phyloP scores from a whole-genome alignment of 2,113 vertebrate genomes.

The Oceanites oceanicus region DNA sequence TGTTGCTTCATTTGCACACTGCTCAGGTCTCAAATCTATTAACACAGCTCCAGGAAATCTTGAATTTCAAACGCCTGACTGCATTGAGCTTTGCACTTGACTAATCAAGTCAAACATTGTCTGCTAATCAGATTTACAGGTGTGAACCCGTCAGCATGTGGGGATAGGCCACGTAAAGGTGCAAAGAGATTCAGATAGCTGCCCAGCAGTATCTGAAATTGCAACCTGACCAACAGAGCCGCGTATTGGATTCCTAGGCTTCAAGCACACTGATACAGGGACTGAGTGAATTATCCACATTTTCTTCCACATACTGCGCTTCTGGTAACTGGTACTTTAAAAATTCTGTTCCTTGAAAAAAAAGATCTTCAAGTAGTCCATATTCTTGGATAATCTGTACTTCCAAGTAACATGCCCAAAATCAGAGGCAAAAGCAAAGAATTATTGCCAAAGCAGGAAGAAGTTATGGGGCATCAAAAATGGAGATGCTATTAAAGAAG shows the following conservation, averaged over 20 bases:
- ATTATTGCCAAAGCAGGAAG: not conserved
- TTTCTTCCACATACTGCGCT: not conserved
- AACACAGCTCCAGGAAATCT: slow-evolving; percentile 48
- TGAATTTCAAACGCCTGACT: slow-evolving; percentile 21
- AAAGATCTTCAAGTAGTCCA: not conserved
- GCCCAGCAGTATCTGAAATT: slow-evolving; percentile 37
- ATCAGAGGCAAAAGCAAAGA: not conserved
- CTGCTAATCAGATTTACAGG: slow-evolving; percentile 42
- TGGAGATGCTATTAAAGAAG: not conserved
- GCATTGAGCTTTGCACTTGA: slow-evolving; percentile 34
- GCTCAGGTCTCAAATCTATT: slow-evolving; percentile 19
- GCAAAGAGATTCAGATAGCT: slow-evolving; percentile 24
- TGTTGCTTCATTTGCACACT: not conserved
- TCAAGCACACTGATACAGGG: not conserved
- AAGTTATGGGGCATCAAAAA: not conserved
- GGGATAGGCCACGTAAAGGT: slow-evolving; percentile 11
- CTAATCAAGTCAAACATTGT: slow-evolving; percentile 45
- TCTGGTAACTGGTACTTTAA: not conserved
- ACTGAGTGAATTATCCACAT: not conserved
- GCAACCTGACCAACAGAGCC: not conserved
- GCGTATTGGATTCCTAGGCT: not conserved
- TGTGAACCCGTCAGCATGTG: slow-evolving; percentile 10
- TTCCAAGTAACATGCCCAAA: not conserved
- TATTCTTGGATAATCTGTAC: not conserved
- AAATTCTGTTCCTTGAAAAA: not conserved